Percentiles rank a stretch among this genome's conserved stretches.
Evolutionary conservation across 1,140 invertebrate genomes (phyloP).

Genomic region (Achatina immaculata): DNA sequence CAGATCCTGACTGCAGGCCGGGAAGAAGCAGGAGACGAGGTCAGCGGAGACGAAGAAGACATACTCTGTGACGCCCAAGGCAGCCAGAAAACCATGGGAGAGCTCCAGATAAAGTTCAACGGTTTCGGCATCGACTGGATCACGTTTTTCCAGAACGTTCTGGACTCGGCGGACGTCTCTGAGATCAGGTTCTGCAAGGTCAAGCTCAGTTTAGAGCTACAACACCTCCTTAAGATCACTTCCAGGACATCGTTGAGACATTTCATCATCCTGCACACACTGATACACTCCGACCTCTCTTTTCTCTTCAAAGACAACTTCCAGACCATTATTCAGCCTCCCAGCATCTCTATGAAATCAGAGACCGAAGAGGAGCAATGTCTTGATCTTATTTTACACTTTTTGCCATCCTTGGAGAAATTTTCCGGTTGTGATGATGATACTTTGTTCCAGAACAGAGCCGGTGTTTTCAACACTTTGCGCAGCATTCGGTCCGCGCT

Average conservation of each 20-base stretch:
- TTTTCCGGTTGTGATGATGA: slow-evolving; percentile 36
- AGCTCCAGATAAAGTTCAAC: slow-evolving; percentile 38
- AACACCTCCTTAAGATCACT: slow-evolving; percentile 45
- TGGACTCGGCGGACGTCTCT: slow-evolving; percentile 27
- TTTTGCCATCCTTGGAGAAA: slow-evolving; percentile 42
- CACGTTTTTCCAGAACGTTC: slow-evolving; percentile 39
- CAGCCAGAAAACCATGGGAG: slow-evolving; percentile 24
- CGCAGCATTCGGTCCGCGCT: slow-evolving; percentile 32
- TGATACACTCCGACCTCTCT: slow-evolving; percentile 46
- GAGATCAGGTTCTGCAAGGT: slow-evolving; percentile 43
- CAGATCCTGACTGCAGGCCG: slow-evolving; percentile 26
- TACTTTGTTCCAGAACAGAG: slow-evolving; percentile 1
- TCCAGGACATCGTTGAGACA: slow-evolving; percentile 39
- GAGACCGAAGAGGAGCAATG: slow-evolving; percentile 41
- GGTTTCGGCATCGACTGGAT: slow-evolving; percentile 47
- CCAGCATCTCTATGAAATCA: neutral
- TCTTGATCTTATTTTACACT: slow-evolving; percentile 39
- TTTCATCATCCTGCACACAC: slow-evolving; percentile 48
- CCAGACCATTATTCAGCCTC: neutral
- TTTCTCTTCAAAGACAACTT: slow-evolving; percentile 27
- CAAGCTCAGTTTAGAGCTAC: slow-evolving; percentile 38
- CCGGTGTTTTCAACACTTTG: slow-evolving; percentile 25
- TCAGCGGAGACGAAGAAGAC: neutral
- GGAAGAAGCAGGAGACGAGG: neutral
- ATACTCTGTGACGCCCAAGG: slow-evolving; percentile 6